Percentiles rank a stretch among this genome's conserved stretches.
Evolutionary conservation across 2,113 vertebrate species (phyloP).

Genomic region (Natator depressus): DNA sequence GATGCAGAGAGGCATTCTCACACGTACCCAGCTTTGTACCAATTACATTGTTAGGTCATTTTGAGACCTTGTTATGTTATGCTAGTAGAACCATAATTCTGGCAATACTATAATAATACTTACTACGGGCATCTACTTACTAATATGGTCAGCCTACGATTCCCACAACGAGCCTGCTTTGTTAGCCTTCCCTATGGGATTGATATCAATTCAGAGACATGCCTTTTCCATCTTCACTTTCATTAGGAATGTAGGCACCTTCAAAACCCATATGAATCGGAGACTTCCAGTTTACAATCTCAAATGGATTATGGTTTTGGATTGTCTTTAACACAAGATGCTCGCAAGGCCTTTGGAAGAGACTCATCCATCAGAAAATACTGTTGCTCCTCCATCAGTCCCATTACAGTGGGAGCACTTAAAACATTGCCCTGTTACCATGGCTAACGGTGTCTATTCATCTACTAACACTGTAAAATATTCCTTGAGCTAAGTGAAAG

Average conservation of each 20-base stretch:
- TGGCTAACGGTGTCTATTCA: background rate
- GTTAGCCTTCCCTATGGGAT: background rate
- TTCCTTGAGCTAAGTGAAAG: background rate
- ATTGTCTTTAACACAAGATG: background rate
- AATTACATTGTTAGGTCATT: background rate
- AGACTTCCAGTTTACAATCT: background rate
- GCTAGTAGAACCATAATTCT: background rate
- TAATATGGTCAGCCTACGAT: background rate
- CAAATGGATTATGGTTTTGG: background rate
- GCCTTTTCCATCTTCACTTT: background rate
- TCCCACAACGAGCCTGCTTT: background rate
- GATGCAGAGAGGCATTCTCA: background rate
- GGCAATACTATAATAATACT: background rate
- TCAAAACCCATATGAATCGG: background rate
- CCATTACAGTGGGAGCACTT: background rate
- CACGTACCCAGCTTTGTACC: background rate
- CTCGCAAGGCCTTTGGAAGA: background rate
- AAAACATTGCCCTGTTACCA: background rate
- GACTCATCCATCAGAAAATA: accelerated
- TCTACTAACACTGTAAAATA: background rate
- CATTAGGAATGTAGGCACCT: background rate
- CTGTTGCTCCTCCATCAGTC: background rate
- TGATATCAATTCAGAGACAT: background rate
- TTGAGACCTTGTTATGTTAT: background rate
- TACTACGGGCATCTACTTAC: background rate